Percentiles rank a stretch among this genome's conserved stretches.
These are phyloP conservation scores for Sylvietta virens DNA, from an alignment of 2,113 vertebrate species.

Conservation along the genomic window DNA sequence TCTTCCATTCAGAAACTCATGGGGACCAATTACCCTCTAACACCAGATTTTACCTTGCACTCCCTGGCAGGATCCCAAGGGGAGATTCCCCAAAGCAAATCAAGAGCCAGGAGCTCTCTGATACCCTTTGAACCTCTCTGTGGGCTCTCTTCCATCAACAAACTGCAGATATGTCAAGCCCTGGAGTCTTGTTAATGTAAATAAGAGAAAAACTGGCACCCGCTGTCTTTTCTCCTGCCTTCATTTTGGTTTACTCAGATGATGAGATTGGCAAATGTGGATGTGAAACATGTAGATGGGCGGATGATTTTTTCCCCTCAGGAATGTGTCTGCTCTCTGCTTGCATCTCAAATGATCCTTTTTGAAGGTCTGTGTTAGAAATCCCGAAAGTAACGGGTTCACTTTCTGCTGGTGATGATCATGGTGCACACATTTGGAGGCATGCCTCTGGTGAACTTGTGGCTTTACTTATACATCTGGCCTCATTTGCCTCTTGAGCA, in stretches of 20 bases:
- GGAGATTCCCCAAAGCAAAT: neutral
- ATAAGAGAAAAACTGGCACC: neutral
- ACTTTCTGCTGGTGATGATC: neutral
- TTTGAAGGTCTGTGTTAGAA: neutral
- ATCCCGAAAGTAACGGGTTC: accelerated
- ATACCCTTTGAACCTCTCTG: neutral
- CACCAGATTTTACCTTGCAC: neutral
- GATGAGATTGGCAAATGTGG: neutral
- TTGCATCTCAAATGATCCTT: neutral
- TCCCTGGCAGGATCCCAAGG: neutral
- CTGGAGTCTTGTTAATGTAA: neutral
- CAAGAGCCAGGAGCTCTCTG: neutral
- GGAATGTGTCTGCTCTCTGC: neutral
- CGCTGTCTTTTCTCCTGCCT: neutral
- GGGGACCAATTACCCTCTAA: neutral
- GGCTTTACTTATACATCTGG: neutral
- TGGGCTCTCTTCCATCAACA: neutral
- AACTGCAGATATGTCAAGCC: neutral
- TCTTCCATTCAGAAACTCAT: neutral
- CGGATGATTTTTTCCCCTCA: neutral
- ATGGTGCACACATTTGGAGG: neutral
- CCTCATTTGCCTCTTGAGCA: neutral
- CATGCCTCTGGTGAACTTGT: neutral
- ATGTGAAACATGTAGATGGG: neutral
- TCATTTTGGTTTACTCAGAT: neutral